Evolutionary conservation across 92 coral and sea anemone genomes (phyloP).

Genomic region (Epizoanthus scotinus): DNA sequence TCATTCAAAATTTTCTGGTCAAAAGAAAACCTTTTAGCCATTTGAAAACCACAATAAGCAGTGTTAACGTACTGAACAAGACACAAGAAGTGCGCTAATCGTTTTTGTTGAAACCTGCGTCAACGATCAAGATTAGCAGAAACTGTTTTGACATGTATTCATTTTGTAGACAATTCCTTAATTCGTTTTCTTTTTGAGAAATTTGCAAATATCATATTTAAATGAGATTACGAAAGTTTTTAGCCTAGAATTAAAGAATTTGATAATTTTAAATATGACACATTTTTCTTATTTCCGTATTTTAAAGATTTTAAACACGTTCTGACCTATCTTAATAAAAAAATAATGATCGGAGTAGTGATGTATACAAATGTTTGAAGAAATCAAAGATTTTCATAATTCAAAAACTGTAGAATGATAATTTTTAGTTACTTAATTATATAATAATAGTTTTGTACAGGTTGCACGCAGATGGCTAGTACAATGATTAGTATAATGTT

Average conservation of each 20-base stretch:
- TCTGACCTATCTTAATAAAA: background rate
- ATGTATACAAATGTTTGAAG: background rate
- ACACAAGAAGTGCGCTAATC: background rate
- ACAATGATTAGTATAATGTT: background rate
- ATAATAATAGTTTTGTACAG: background rate
- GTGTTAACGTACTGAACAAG: conserved; percentile 1
- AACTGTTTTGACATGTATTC: conserved; percentile 1
- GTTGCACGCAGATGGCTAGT: conserved; percentile 26
- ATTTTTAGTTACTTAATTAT: conserved; percentile 13
- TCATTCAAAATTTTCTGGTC: conserved; percentile 30
- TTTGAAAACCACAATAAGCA: conserved; percentile 30
- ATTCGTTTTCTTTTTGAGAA: conserved; percentile 7
- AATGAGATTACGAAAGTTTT: background rate
- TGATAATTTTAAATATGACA: conserved; percentile 22
- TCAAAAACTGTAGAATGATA: background rate
- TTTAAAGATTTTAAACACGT: background rate
- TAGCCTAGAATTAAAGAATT: background rate
- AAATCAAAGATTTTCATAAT: background rate
- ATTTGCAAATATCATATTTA: conserved; percentile 3
- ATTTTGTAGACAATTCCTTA: conserved; percentile 18
- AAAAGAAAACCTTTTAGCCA: background rate
- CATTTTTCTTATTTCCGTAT: conserved; percentile 22
- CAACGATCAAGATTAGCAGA: background rate
- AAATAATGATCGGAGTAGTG: background rate
- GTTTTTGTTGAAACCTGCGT: background rate